These are phyloP conservation scores for Enteromius unitaeniatus DNA, from an alignment of 2,797 vertebrate species.

Conservation along the genomic window DNA sequence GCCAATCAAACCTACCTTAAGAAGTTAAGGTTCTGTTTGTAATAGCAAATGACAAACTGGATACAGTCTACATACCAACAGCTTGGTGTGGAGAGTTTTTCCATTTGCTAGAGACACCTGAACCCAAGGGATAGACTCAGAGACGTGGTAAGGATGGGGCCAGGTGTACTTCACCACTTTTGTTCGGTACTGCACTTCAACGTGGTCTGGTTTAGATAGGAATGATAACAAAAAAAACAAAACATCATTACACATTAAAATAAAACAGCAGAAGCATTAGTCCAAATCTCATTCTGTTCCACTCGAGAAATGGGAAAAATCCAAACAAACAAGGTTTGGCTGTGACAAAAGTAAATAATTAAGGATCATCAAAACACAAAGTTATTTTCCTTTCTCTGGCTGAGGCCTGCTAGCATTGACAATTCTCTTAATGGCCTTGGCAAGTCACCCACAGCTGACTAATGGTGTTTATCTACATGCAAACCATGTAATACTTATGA, in stretches of 20 bases:
- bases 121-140: slow-evolving; percentile 89
- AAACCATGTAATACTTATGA: slow-evolving; percentile 62
- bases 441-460: slow-evolving; percentile 66
- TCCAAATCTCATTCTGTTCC: not conserved
- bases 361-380: slow-evolving; percentile 73
- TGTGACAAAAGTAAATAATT: slow-evolving; percentile 62
- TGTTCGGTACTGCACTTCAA: slow-evolving; percentile 90
- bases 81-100: slow-evolving; percentile 87
- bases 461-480: slow-evolving; percentile 77
- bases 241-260: slow-evolving; percentile 36
- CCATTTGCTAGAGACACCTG: slow-evolving; percentile 89
- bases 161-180: slow-evolving; percentile 88
- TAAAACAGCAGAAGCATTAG: not conserved
- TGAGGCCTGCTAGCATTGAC: slow-evolving; percentile 68
- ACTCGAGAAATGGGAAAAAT: slow-evolving; percentile 8
- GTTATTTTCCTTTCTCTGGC: slow-evolving; percentile 71
- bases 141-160: slow-evolving; percentile 82
- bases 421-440: slow-evolving; percentile 68
- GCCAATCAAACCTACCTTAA: not conserved
- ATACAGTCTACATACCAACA: slow-evolving; percentile 85
- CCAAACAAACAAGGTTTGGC: slow-evolving; percentile 61
- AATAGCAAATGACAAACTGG: not conserved
- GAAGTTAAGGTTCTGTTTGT: not conserved
- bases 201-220: slow-evolving; percentile 79
- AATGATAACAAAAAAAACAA: slow-evolving; percentile 54